Conservation (phyloP, 2,113 vertebrate genomes). For the Anhinga anhinga region DNA sequence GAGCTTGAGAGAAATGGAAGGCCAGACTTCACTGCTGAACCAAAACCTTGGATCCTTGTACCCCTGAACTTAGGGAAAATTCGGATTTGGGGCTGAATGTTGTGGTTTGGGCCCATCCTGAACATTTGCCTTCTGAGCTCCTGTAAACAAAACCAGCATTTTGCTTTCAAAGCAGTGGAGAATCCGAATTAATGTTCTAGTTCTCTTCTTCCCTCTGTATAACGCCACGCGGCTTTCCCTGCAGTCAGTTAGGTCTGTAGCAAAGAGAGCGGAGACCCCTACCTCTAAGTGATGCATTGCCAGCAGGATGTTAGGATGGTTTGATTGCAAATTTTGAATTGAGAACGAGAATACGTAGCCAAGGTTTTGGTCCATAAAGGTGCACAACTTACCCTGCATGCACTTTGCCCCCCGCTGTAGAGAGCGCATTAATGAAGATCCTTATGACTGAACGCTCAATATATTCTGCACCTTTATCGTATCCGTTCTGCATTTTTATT, state of each 20-base stretch:
- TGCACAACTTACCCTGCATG: neutral
- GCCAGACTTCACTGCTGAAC: neutral
- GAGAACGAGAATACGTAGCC: neutral
- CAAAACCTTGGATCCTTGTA: neutral
- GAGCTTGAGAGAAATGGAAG: neutral
- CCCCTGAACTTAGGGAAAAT: neutral
- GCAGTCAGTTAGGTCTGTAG: neutral
- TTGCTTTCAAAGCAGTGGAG: neutral
- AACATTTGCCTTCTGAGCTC: neutral
- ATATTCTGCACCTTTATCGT: neutral
- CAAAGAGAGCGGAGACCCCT: neutral
- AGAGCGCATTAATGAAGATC: neutral
- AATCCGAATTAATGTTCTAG: neutral
- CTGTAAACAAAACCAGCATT: neutral
- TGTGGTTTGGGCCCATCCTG: neutral
- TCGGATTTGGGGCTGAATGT: neutral
- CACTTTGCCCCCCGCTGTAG: accelerated
- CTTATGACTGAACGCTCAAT: neutral
- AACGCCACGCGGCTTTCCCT: neutral
- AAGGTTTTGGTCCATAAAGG: neutral
- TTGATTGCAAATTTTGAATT: neutral
- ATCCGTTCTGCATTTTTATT: neutral
- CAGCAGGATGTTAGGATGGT: neutral
- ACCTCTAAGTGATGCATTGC: neutral
- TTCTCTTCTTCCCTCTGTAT: neutral